Percentiles rank a stretch among this genome's conserved stretches.
Evolutionary conservation across 2,113 vertebrate species (phyloP).

Genomic region (Rhadina sibilatrix): DNA sequence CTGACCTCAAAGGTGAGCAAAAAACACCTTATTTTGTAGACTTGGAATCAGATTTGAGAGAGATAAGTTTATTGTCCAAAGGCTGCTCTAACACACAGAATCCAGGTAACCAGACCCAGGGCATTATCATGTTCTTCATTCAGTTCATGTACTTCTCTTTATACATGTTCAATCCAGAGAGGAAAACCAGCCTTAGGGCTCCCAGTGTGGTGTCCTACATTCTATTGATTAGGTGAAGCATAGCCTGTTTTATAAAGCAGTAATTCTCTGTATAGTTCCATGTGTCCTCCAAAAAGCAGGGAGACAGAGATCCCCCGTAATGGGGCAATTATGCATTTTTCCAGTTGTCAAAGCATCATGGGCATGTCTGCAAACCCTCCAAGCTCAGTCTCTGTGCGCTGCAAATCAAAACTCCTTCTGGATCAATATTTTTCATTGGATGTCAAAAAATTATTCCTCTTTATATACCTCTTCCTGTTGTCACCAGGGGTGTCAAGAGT

Average conservation of each 20-base stretch:
- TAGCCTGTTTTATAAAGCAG: neutral
- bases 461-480: neutral
- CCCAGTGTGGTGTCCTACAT: neutral
- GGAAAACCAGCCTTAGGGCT: neutral
- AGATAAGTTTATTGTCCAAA: neutral
- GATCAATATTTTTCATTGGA: neutral
- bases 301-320: neutral
- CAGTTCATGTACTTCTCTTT: neutral
- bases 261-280: neutral
- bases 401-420: neutral
- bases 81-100: neutral
- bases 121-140: neutral
- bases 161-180: neutral
- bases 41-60: neutral
- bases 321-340: neutral
- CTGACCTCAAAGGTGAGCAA: neutral
- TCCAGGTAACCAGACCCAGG: neutral
- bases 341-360: neutral
- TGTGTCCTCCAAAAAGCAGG: neutral
- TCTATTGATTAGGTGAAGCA: neutral
- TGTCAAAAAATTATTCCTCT: neutral
- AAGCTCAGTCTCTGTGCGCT: neutral
- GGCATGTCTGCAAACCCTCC: neutral
- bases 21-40: neutral
- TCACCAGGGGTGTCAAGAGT: neutral